Conservation (phyloP, 92 coral and sea anemone genomes). For the Epizoanthus ramosus region DNA sequence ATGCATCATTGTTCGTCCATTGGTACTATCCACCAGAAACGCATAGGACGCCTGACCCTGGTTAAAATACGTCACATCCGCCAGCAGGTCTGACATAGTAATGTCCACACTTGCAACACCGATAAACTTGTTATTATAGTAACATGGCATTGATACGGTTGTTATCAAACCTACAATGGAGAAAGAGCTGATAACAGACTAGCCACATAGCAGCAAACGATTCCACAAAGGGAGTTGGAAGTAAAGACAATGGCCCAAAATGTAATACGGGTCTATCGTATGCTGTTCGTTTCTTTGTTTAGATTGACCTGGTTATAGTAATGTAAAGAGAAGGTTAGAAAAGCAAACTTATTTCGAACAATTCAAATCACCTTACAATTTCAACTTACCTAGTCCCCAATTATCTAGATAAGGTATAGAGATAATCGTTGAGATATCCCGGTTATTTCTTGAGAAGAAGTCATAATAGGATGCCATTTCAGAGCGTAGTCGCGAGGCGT, state of each 20-base stretch:
- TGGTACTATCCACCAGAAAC: conserved; percentile 58
- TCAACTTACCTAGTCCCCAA: conserved; percentile 55
- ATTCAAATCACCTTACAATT: no score
- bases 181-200: neutral
- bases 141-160: conserved; percentile 66
- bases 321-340: no score
- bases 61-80: conserved; percentile 63
- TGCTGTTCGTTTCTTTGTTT: no score
- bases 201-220: neutral
- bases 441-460: conserved; percentile 24
- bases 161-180: conserved; percentile 55
- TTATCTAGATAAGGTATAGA: conserved; percentile 61
- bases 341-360: no score
- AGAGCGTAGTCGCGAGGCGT: conserved; percentile 35
- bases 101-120: conserved; percentile 73
- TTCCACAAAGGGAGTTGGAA: no score
- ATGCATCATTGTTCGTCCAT: conserved; percentile 67
- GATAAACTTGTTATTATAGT: conserved; percentile 52
- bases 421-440: conserved; percentile 32
- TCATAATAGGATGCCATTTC: conserved; percentile 59
- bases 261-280: no score
- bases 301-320: no score
- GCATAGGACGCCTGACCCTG: conserved; percentile 69
- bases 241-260: no score
- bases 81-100: conserved; percentile 59